A percentile compares a stretch with the other conserved stretches of the same genome.
Conservation (phyloP, 2,797 vertebrate genomes). For the Netta rufina region DNA sequence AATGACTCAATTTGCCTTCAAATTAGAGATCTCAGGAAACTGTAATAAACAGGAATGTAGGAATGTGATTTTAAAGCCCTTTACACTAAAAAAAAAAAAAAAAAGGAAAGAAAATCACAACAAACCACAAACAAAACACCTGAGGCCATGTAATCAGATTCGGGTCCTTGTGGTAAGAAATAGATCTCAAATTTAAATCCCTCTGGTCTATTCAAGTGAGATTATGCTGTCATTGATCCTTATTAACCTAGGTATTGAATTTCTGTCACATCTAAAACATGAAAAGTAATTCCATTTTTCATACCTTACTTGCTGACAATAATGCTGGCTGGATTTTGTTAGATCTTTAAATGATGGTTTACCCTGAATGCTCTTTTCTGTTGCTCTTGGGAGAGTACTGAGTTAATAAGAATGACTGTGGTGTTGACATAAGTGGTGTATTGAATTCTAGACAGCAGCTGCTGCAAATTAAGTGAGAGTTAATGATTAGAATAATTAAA, state of each 20-base stretch:
- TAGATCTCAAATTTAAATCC: not conserved
- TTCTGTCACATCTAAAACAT: conserved; percentile 19
- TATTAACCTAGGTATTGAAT: conserved; percentile 19
- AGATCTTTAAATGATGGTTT: not conserved
- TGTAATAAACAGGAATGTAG: not conserved
- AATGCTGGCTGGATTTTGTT: not conserved
- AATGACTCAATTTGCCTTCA: not conserved
- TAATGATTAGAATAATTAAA: conserved; percentile 30
- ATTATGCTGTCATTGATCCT: not conserved
- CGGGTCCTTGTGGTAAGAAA: not conserved
- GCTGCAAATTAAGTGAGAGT: conserved; percentile 10
- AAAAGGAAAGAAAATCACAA: no score
- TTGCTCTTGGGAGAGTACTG: not conserved
- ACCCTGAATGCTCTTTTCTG: not conserved
- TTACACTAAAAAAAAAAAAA: not conserved
- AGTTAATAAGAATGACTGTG: not conserved
- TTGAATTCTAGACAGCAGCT: conserved; percentile 29
- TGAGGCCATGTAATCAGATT: not conserved
- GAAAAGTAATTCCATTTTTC: conserved; percentile 18
- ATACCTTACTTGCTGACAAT: conserved; percentile 10
- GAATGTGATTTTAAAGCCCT: not conserved
- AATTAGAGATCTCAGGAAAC: not conserved
- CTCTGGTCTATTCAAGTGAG: not conserved
- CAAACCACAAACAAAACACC: not conserved
- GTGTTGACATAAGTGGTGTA: not conserved